Base-by-base conservation (phyloP, 2,888 invertebrate genomes). In the Drosophila pegasa region DNA sequence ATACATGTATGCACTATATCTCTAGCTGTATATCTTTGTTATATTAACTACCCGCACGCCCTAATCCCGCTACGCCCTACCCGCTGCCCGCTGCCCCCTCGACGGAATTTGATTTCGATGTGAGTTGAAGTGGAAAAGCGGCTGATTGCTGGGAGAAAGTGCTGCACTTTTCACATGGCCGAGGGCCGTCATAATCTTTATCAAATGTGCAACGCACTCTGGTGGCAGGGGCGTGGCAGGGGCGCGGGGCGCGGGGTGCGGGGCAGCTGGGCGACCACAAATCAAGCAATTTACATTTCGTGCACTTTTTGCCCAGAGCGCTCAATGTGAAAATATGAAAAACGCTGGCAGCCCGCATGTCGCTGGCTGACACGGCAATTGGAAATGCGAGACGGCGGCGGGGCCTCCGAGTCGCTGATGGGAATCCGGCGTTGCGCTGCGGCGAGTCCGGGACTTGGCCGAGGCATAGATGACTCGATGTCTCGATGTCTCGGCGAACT, bases 261-360 rank as follows among this genome's bases (percentile, higher is more conserved):
- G 18, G 29, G 25, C 33, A 20, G 18, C 33, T 9, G 40, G 54
- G 33, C 71, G 43, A 47, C 40, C 25, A 77, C 80, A 77, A 86
- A 86, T 83, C 71, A 86, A 83, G 78, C 69, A 80, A 86, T 82
- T 82, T 83, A 86, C 83, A 82, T 81, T 81, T 80, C 41, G 43
- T 81, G 78, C 71, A 71, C 62, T 74, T 77, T 77, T 79, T 55
- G 67, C 68, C 43, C 59, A 58, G 27, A 58, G 27, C 55, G 40
- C 29, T 31, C 33, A 48, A 51, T 67, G 62, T 61, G 55, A 51
- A 78, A 75, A 50, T 70, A 52, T 63, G 66, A 65, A 63, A 58
- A 70, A 62, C 65, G 75, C 62, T 74, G 75, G 61, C 45, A 41
- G 38, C 78, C 78, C 75, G 78, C 78, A 76, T 76, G 43, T 58